phyloP scores from a whole-genome alignment of 2,888 invertebrate genomes.

The Platerodrilus igneus region DNA sequence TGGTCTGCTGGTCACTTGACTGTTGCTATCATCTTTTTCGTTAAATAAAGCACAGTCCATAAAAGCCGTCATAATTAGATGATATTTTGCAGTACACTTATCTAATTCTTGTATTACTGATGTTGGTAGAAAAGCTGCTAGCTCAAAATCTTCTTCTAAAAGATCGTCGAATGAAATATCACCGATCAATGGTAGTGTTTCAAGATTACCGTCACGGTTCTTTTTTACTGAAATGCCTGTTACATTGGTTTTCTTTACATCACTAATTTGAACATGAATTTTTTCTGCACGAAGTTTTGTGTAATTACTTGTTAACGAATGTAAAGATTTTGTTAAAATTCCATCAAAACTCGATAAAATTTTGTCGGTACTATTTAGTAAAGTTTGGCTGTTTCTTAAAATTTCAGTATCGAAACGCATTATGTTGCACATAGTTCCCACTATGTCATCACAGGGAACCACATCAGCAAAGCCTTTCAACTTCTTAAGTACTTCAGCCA shows the following conservation, averaged over 20 bases:
- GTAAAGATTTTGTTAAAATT: slow-evolving; percentile 35
- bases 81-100: background rate
- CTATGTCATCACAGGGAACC: too few relatives aligned
- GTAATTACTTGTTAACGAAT: too few relatives aligned
- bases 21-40: background rate
- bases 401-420: slow-evolving; percentile 2
- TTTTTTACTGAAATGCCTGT: slow-evolving; percentile 1
- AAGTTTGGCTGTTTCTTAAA: slow-evolving; percentile 5
- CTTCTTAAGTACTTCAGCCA: slow-evolving; percentile 22
- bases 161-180: background rate
- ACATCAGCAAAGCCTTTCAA: background rate
- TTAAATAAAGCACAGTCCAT: slow-evolving; percentile 1
- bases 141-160: background rate
- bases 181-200: background rate
- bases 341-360: slow-evolving; percentile 8
- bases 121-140: background rate
- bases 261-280: background rate
- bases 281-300: too few relatives aligned
- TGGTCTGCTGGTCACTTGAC: background rate
- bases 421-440: slow-evolving; percentile 5
- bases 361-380: slow-evolving; percentile 8
- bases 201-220: background rate
- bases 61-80: background rate
- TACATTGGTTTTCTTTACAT: background rate
- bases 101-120: background rate